These are phyloP conservation scores for Serrognathus titanus DNA, from an alignment of 2,888 invertebrate genomes.

Conservation along the genomic window DNA sequence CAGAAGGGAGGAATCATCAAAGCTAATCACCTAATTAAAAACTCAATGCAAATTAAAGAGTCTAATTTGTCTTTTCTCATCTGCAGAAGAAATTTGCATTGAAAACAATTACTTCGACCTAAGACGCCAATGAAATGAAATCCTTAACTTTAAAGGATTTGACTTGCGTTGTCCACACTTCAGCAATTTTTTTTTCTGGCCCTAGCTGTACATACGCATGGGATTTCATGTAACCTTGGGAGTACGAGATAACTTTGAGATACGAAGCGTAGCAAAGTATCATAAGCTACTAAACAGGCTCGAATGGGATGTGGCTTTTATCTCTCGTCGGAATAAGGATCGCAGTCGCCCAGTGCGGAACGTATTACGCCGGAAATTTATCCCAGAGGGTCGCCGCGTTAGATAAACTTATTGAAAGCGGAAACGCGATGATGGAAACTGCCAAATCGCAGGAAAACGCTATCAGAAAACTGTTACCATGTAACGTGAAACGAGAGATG, in stretches of 20 bases:
- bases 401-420: conserved; percentile 39
- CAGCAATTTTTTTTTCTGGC: too few species aligned
- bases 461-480: conserved; percentile 33
- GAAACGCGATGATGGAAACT: conserved; percentile 38
- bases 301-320: neutral
- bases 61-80: too few species aligned
- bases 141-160: too few species aligned
- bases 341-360: conserved; percentile 23
- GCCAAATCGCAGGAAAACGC: conserved; percentile 36
- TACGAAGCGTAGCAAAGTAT: neutral
- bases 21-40: too few species aligned
- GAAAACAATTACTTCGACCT: too few species aligned
- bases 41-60: too few species aligned
- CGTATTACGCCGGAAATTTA: conserved; percentile 30
- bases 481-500: conserved; percentile 13
- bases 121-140: too few species aligned
- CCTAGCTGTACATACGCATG: too few species aligned
- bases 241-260: neutral
- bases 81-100: too few species aligned
- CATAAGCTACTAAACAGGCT: neutral
- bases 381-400: conserved; percentile 29
- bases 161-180: too few species aligned
- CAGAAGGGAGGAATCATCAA: too few species aligned
- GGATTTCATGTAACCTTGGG: too few species aligned
- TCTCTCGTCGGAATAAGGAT: conserved; percentile 3